Percentiles rank a stretch among this genome's conserved stretches.
Evolutionary conservation across 2,888 invertebrate species (phyloP).

Genomic region (Laothoe populi): DNA sequence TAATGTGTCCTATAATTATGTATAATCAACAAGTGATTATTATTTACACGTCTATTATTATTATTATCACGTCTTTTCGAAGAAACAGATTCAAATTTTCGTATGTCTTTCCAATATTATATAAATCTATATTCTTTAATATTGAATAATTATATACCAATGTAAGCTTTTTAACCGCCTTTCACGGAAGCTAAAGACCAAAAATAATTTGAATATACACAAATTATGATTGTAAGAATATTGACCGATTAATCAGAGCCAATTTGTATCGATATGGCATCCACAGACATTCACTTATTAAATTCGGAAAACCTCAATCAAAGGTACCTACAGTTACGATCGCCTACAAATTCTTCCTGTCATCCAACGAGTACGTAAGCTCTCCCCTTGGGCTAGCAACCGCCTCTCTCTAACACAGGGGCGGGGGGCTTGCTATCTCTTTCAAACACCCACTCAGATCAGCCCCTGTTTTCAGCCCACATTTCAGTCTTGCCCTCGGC

Average conservation of each 20-base stretch:
- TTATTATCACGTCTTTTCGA: too few species aligned
- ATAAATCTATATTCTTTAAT: too few species aligned
- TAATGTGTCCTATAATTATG: too few species aligned
- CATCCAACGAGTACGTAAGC: slow-evolving; percentile 60
- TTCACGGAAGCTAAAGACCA: too few species aligned
- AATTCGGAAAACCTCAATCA: slow-evolving; percentile 72
- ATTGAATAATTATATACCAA: too few species aligned
- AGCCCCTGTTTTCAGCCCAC: slow-evolving; percentile 72
- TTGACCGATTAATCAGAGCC: background rate
- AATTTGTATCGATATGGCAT: slow-evolving; percentile 28
- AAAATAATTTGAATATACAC: too few species aligned
- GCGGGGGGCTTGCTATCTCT: slow-evolving; percentile 45
- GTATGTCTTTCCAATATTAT: too few species aligned
- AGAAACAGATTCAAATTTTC: too few species aligned
- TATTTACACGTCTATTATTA: too few species aligned
- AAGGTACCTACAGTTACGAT: slow-evolving; percentile 68
- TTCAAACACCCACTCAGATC: slow-evolving; percentile 71
- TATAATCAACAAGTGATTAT: too few species aligned
- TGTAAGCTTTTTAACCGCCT: too few species aligned
- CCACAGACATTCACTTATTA: slow-evolving; percentile 54
- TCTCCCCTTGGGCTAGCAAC: slow-evolving; percentile 53
- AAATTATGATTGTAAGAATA: background rate
- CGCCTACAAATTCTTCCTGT: slow-evolving; percentile 77
- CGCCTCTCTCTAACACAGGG: slow-evolving; percentile 42
- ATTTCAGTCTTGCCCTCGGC: slow-evolving; percentile 65